Percentiles rank a stretch among this genome's conserved stretches.
phyloP scores from a whole-genome alignment of 2,797 vertebrate genomes.

The Aulostomus chinensis region DNA sequence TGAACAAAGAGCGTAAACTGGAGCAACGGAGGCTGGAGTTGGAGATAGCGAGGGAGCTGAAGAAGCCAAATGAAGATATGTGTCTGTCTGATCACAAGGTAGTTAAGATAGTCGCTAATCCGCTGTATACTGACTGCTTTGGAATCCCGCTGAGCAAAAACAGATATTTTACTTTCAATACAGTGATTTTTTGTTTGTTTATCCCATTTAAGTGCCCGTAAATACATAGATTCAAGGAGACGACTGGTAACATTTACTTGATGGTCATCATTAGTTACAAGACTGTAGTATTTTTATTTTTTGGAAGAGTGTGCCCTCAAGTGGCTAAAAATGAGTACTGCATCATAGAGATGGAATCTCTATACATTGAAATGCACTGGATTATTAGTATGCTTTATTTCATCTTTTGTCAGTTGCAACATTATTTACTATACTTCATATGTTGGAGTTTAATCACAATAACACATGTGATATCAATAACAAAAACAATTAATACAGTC shows the following conservation, averaged over 20 bases:
- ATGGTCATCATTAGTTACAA: constrained; percentile 3
- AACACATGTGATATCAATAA: no score
- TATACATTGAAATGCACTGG: neutral
- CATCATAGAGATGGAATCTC: constrained; percentile 10
- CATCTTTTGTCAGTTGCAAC: no score
- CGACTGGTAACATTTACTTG: constrained; percentile 10
- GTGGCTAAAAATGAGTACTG: constrained; percentile 57
- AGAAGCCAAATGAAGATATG: constrained; percentile 99
- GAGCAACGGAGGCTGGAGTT: constrained; percentile 94
- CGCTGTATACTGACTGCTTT: neutral
- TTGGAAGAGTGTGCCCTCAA: constrained; percentile 54
- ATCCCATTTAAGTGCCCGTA: neutral
- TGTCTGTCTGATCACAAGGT: constrained; percentile 99
- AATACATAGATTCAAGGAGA: neutral
- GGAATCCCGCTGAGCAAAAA: neutral
- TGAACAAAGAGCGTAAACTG: constrained; percentile 97
- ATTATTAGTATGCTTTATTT: no score
- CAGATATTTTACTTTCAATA: neutral
- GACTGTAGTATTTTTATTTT: constrained; percentile 26
- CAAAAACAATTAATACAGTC: no score
- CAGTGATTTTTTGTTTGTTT: neutral
- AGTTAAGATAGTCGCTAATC: constrained; percentile 33
- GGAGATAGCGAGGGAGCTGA: constrained; percentile 96
- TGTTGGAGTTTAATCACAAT: no score
- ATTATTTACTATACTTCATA: no score